Evolutionary conservation across 2,888 invertebrate genomes (phyloP), one percentile per base, ranked within the genome.

Genomic region (Diaphora mendica): DNA sequence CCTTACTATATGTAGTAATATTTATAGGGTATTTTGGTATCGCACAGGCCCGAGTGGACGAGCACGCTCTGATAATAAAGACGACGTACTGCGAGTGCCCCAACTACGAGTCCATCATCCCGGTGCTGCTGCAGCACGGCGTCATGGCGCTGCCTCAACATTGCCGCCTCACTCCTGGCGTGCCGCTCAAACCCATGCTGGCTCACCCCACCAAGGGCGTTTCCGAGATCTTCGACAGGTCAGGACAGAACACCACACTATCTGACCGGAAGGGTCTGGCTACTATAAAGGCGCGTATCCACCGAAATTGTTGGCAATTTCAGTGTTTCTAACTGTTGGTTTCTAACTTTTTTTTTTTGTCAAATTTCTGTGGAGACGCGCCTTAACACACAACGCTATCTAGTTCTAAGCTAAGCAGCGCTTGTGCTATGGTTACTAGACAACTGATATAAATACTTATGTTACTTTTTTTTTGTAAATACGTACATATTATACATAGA

Each of bases 141-240:
- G 96, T 98, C 11, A 92, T 96, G 15, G 97, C 96, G 55, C 95
- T 99, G 73, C 97, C 98, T 0, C 94, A 96, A 55, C 96, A 97
- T 87, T 99, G 99, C 91, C 97, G 97, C 86, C 96, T 99, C 74
- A 97, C 98, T 35, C 99, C 99, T 20, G 99, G 99, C 70, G 97
- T 99, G 82, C 99, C 99, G 20, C 96, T 99, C 80, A 99, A 99
- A 91, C 99, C 99, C 0, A 99, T 99, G 99, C 96, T 99, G 87
- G 99, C 99, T 0, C 99, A 99, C 90, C 99, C 99, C 5, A 99
- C 99, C 0, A 98, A 98, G 91, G 99, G 99, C 5, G 98, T 99
- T 2, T 96, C 97, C 79, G 99, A 99, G 91, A 98, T 99, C 11
- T 81, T 78, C 75, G 78, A 78, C 74, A 75, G 78, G 78, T 78